A percentile compares a stretch with the other conserved stretches of the same genome.
These are phyloP conservation scores for Callocephalon fimbriatum DNA, from an alignment of 2,113 vertebrate genomes.

Conservation along the genomic window DNA sequence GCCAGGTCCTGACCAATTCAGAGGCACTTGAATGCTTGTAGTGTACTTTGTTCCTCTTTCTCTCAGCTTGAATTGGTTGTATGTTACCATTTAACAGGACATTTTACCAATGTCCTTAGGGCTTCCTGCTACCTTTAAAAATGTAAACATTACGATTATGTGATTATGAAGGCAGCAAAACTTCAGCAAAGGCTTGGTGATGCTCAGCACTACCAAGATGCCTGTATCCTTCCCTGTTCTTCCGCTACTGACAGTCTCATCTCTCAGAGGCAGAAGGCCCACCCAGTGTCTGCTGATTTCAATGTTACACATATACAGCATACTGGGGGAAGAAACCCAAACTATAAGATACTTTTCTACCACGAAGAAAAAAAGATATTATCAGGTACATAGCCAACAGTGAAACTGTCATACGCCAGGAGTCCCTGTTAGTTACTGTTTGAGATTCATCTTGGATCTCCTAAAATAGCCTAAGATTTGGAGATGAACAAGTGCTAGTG, in stretches of 20 bases:
- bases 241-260: fast-evolving
- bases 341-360: background rate
- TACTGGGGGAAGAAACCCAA: background rate
- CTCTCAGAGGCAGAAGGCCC: background rate
- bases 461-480: background rate
- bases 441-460: background rate
- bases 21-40: background rate
- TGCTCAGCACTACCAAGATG: background rate
- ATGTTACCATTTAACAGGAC: background rate
- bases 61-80: background rate
- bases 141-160: background rate
- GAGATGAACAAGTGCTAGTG: background rate
- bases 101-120: background rate
- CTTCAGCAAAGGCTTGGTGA: background rate
- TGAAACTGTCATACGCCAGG: background rate
- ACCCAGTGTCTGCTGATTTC: background rate
- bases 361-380: background rate
- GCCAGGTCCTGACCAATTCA: background rate
- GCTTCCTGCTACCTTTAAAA: background rate
- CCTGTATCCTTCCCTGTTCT: background rate
- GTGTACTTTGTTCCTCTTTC: background rate
- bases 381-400: background rate
- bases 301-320: background rate
- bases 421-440: background rate
- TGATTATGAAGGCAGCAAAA: background rate